Percentiles rank a stretch among this genome's conserved stretches.
Evolutionary conservation across 2,113 vertebrate species (phyloP).

Genomic region (Gnathonemus longibarbis): DNA sequence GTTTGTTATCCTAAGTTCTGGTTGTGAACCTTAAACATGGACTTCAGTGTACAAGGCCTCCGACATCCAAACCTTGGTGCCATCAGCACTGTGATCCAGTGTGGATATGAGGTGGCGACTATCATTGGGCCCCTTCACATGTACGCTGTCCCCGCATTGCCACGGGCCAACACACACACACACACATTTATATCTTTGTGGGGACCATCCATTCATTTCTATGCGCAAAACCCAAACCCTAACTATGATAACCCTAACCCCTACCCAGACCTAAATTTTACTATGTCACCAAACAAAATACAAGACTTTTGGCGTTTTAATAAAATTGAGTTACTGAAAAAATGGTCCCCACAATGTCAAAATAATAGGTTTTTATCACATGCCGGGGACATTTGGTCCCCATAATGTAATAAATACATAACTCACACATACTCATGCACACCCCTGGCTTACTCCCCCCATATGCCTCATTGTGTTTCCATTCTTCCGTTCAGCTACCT

Average conservation of each 20-base stretch:
- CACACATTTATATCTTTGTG: neutral
- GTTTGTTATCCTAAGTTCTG: neutral
- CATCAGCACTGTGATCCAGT: neutral
- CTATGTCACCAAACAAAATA: neutral
- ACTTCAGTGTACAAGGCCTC: neutral
- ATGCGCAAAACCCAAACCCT: neutral
- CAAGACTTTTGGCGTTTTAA: neutral
- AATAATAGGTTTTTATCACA: neutral
- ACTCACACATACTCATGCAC: slow-evolving; percentile 22
- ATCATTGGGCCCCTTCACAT: neutral
- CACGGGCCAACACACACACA: neutral
- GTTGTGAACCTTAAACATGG: neutral
- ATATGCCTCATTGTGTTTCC: neutral
- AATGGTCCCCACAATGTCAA: neutral
- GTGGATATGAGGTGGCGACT: neutral
- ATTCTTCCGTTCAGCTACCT: neutral
- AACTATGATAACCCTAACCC: neutral
- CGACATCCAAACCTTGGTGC: neutral
- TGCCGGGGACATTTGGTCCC: neutral
- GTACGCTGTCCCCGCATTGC: neutral
- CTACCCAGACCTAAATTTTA: neutral
- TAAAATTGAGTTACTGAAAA: slow-evolving; percentile 7
- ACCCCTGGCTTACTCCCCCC: neutral
- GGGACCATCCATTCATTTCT: neutral
- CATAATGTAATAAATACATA: neutral